These are phyloP conservation scores for Crypturellus tataupa DNA, from an alignment of 2,797 vertebrate species.

Conservation along the genomic window DNA sequence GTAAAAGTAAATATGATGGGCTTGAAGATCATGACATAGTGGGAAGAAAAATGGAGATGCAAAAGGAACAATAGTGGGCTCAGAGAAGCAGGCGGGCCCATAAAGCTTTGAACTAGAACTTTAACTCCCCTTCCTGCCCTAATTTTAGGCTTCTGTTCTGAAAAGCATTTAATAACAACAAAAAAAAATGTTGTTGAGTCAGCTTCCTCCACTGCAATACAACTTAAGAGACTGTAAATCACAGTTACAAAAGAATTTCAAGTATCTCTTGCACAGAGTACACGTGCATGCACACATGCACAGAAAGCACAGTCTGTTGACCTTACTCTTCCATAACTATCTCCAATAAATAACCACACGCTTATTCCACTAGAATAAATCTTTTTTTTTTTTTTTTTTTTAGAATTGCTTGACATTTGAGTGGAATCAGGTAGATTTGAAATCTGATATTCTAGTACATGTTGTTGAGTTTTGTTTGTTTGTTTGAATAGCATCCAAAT, in stretches of 20 bases:
- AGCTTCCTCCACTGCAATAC: conserved; percentile 1
- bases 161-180: conserved; percentile 17
- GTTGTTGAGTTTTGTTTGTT: no score
- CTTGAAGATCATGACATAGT: not conserved
- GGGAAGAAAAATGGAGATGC: not conserved
- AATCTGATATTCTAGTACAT: not conserved
- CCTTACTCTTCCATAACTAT: not conserved
- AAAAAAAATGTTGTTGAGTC: conserved; percentile 25
- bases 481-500: not conserved
- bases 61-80: conserved; percentile 24
- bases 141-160: conserved; percentile 57
- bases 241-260: not conserved
- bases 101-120: conserved; percentile 46
- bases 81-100: conserved; percentile 17
- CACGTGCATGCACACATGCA: accelerated
- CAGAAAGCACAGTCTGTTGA: not conserved
- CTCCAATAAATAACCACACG: not conserved
- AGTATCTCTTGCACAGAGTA: not conserved
- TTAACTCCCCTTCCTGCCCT: conserved; percentile 12
- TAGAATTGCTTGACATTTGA: not conserved
- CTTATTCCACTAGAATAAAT: not conserved
- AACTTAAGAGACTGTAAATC: conserved; percentile 14
- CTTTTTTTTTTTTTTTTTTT: not conserved
- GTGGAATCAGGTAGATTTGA: not conserved
- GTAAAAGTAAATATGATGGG: not conserved